phyloP scores from a whole-genome alignment of 2,888 invertebrate species.

The Oasisia sp. region DNA sequence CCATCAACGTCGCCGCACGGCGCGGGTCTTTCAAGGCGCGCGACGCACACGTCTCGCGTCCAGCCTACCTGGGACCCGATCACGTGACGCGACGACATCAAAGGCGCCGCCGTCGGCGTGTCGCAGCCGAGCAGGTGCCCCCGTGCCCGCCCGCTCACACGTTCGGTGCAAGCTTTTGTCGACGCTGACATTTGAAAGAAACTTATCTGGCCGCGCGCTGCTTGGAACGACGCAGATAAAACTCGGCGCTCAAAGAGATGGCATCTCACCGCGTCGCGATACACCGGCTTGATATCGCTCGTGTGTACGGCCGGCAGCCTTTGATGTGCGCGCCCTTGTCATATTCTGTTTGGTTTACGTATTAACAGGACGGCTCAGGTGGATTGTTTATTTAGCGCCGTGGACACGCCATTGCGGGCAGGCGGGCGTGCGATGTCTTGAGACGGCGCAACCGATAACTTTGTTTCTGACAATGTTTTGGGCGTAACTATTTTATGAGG shows the following conservation, averaged over 20 bases:
- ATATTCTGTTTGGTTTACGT: background rate
- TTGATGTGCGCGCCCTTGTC: background rate
- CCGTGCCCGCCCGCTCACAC: background rate
- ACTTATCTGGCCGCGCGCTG: background rate
- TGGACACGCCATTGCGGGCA: background rate
- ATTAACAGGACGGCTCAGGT: background rate
- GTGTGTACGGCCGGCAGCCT: background rate
- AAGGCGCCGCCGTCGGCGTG: background rate
- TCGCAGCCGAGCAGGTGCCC: background rate
- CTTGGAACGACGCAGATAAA: background rate
- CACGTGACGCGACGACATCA: background rate
- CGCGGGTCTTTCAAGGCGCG: background rate
- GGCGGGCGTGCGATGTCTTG: background rate
- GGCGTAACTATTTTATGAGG: background rate
- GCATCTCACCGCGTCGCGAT: background rate
- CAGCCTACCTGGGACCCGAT: background rate
- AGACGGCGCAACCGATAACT: background rate
- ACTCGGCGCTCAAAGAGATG: background rate
- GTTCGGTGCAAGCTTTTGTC: slow-evolving; percentile 10
- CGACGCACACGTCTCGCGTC: background rate
- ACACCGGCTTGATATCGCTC: background rate
- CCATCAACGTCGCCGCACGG: background rate
- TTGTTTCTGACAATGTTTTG: background rate
- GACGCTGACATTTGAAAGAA: slow-evolving; percentile 17
- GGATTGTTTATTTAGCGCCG: background rate